Conservation (phyloP, 2,113 vertebrate species). For the Oncorhynchus kisutch region DNA sequence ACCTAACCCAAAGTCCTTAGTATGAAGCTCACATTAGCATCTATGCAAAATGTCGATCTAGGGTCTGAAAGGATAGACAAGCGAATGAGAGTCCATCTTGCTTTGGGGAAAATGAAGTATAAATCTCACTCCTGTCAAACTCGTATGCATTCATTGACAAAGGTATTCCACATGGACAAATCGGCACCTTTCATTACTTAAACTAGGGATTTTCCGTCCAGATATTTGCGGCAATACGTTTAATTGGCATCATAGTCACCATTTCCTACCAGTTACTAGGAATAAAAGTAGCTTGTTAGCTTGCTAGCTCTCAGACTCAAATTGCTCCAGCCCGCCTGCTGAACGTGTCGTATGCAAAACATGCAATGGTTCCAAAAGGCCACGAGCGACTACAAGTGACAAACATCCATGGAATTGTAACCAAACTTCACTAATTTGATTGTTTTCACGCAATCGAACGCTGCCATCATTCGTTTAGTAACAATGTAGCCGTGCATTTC, state of each 20-base stretch:
- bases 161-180: constrained; percentile 37
- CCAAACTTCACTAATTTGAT: constrained; percentile 51
- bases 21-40: constrained; percentile 77
- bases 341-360: constrained; percentile 85
- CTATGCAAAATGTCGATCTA: constrained; percentile 92
- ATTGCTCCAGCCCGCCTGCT: constrained; percentile 62
- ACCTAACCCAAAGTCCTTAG: constrained; percentile 14
- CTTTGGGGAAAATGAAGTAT: constrained; percentile 79
- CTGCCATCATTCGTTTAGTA: constrained; percentile 24
- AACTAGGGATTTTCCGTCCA: constrained; percentile 59
- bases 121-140: constrained; percentile 83
- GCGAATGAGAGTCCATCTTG: constrained; percentile 96
- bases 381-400: constrained; percentile 55
- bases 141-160: constrained; percentile 71
- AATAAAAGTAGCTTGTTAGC: constrained; percentile 78
- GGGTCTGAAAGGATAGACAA: constrained; percentile 86
- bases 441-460: constrained; percentile 3
- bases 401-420: constrained; percentile 53
- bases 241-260: constrained; percentile 51
- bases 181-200: constrained; percentile 58
- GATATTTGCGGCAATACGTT: constrained; percentile 48
- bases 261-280: constrained; percentile 64
- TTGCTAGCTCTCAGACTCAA: constrained; percentile 65
- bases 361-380: constrained; percentile 80
- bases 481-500: constrained; percentile 33